phyloP scores from a whole-genome alignment of 2,797 vertebrate species.

The Sphenopsis melanotis region DNA sequence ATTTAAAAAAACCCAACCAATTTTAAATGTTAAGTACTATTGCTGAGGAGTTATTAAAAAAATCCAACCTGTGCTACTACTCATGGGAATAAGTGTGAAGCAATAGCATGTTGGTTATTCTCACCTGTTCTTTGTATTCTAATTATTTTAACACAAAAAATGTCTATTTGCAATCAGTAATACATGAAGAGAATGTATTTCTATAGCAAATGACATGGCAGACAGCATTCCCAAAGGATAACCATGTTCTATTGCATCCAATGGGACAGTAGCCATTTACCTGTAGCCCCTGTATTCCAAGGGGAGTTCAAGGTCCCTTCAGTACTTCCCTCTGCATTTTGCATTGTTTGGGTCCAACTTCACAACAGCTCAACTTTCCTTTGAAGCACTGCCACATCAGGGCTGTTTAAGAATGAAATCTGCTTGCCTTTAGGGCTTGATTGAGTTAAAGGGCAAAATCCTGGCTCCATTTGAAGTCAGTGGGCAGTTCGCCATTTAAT shows the following conservation, averaged over 20 bases:
- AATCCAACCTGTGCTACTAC: not conserved
- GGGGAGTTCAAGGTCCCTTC: not conserved
- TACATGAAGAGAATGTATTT: not conserved
- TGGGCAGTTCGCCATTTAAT: slow-evolving; percentile 44
- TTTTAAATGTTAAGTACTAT: not conserved
- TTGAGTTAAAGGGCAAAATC: slow-evolving; percentile 49
- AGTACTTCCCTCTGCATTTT: not conserved
- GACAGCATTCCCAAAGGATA: not conserved
- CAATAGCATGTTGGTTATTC: not conserved
- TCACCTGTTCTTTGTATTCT: not conserved
- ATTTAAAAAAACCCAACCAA: accelerated
- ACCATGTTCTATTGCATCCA: not conserved
- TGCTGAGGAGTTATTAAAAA: not conserved
- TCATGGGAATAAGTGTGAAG: not conserved
- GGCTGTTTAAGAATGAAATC: slow-evolving; percentile 5
- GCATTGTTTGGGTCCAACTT: not conserved
- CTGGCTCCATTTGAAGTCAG: slow-evolving; percentile 24
- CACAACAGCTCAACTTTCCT: not conserved
- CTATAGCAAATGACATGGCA: not conserved
- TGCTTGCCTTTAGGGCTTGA: slow-evolving; percentile 32
- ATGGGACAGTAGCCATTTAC: not conserved
- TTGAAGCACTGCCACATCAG: not conserved
- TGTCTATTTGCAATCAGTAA: not conserved
- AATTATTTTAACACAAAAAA: not conserved
- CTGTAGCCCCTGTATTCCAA: not conserved